Conservation (phyloP, 2,797 vertebrate genomes). For the Jordanella pulchra region DNA sequence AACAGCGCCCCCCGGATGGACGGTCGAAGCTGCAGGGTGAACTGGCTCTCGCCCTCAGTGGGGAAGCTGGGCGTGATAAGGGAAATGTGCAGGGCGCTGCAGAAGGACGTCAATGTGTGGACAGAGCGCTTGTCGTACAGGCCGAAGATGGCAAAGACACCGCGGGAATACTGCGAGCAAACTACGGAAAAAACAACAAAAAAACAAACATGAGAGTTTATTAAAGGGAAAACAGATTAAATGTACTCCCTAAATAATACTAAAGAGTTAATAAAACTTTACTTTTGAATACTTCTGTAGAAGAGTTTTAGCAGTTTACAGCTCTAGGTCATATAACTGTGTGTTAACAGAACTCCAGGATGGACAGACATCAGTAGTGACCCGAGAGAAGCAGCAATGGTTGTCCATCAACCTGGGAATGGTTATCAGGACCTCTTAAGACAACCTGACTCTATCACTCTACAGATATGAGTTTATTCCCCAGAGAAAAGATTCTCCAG, state of each 20-base stretch:
- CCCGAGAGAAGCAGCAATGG: background rate
- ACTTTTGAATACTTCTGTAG: background rate
- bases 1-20: slow-evolving; percentile 90
- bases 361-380: background rate
- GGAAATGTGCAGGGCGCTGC: slow-evolving; percentile 95
- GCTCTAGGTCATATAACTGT: background rate
- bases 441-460: background rate
- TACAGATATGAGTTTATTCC: no score
- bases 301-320: background rate
- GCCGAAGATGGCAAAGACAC: slow-evolving; percentile 97
- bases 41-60: slow-evolving; percentile 94
- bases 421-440: no score
- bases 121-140: slow-evolving; percentile 97
- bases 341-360: background rate
- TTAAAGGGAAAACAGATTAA: background rate
- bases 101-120: slow-evolving; percentile 96
- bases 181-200: slow-evolving; percentile 47
- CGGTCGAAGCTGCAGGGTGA: slow-evolving; percentile 91
- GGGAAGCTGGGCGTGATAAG: slow-evolving; percentile 96
- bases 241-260: background rate
- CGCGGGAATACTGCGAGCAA: slow-evolving; percentile 90
- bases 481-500: background rate
- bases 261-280: no score
- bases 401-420: background rate
- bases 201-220: background rate